These are phyloP conservation scores for Hesperia comma DNA, from an alignment of 2,888 invertebrate species.

Conservation along the genomic window DNA sequence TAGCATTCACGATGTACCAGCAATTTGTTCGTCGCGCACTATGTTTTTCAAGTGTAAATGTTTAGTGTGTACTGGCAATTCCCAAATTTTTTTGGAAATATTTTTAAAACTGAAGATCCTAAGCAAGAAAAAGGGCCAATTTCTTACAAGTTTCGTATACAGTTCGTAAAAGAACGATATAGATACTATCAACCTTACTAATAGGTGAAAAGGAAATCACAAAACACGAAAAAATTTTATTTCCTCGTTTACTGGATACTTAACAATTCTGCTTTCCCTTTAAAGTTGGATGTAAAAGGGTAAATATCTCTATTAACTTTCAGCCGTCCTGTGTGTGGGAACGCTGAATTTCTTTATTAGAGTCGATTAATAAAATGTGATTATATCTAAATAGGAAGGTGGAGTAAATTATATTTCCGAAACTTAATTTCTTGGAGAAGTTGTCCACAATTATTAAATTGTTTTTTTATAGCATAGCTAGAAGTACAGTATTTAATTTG, in stretches of 20 bases:
- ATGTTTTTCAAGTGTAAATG: slow-evolving; percentile 40
- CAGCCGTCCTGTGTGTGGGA: slow-evolving; percentile 11
- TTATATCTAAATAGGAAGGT: slow-evolving; percentile 17
- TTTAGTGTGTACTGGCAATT: slow-evolving; percentile 37
- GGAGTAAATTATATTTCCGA: slow-evolving; percentile 1
- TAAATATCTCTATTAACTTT: slow-evolving; percentile 20
- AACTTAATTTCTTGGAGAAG: neutral
- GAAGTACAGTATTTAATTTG: neutral
- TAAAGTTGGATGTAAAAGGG: slow-evolving; percentile 11
- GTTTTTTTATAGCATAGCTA: slow-evolving; percentile 1
- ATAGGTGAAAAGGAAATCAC: neutral
- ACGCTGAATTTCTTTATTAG: slow-evolving; percentile 21
- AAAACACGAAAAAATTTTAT: slow-evolving; percentile 4
- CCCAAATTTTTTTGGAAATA: neutral
- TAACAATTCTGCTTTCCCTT: neutral
- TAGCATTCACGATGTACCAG: slow-evolving; percentile 45
- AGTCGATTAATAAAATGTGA: slow-evolving; percentile 16
- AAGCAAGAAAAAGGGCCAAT: too few relatives aligned
- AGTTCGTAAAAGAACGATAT: too few relatives aligned
- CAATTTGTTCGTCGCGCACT: slow-evolving; percentile 40
- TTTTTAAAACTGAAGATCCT: too few relatives aligned
- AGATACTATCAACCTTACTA: too few relatives aligned
- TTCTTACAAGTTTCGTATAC: too few relatives aligned
- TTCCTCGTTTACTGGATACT: neutral
- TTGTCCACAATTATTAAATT: neutral